Evolutionary conservation across 2,888 invertebrate genomes (phyloP).

Genomic region (Tenodera sinensis): DNA sequence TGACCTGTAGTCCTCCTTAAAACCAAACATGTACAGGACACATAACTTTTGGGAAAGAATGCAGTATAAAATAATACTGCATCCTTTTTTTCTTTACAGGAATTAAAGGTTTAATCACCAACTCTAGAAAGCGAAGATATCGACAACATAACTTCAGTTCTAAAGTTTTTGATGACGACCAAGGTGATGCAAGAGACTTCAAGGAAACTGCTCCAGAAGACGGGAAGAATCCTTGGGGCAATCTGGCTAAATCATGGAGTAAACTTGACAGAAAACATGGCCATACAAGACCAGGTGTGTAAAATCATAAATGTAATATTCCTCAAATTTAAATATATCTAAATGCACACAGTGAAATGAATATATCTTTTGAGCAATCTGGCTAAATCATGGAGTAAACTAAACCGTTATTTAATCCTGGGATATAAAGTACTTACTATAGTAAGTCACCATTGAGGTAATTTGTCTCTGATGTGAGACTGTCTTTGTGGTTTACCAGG

Average conservation of each 20-base stretch:
- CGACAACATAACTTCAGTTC: constrained; percentile 35
- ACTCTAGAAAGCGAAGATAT: constrained; percentile 45
- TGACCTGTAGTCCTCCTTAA: no score
- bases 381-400: no score
- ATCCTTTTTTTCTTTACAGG: constrained; percentile 36
- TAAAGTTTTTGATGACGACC: constrained; percentile 37
- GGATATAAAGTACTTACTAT: no score
- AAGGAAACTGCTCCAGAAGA: constrained; percentile 29
- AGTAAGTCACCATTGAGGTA: no score
- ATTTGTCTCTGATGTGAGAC: no score
- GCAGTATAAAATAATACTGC: neutral
- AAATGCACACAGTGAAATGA: no score
- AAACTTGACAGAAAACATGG: constrained; percentile 34
- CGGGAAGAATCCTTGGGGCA: constrained; percentile 69
- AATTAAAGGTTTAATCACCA: constrained; percentile 47
- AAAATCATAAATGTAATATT: neutral
- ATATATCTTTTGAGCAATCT: no score
- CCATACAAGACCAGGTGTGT: constrained; percentile 18
- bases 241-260: constrained; percentile 63
- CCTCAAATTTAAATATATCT: no score
- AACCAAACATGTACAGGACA: neutral
- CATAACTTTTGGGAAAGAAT: neutral
- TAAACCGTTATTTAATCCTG: no score
- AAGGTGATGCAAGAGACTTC: constrained; percentile 34
- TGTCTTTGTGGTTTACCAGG: no score